Percentiles rank a stretch among this genome's conserved stretches.
phyloP scores from a whole-genome alignment of 2,888 invertebrate species.

The Pseudococcus viburni region DNA sequence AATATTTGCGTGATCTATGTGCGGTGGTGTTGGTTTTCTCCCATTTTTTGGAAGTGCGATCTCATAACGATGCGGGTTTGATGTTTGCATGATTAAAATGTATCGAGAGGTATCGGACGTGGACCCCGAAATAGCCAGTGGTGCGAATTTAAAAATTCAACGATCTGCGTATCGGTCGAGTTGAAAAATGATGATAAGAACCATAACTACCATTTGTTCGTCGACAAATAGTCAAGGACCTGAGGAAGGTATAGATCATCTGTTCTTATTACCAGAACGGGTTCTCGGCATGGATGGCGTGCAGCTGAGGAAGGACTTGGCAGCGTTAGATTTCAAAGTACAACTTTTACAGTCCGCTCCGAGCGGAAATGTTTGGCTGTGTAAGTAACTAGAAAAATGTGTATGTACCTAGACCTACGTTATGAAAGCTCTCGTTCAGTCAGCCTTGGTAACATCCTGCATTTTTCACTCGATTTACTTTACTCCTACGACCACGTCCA shows the following conservation, averaged over 20 bases:
- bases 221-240: slow-evolving; percentile 68
- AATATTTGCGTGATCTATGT: not conserved
- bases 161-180: not conserved
- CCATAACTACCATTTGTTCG: slow-evolving; percentile 60
- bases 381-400: slow-evolving; percentile 71
- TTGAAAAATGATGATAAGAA: slow-evolving; percentile 59
- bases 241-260: slow-evolving; percentile 75
- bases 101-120: slow-evolving; percentile 8
- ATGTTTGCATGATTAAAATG: not conserved
- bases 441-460: slow-evolving; percentile 33
- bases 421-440: not conserved
- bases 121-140: not conserved
- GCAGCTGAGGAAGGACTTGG: slow-evolving; percentile 74
- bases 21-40: not conserved
- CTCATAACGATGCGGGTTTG: not conserved
- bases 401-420: not conserved
- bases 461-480: not conserved
- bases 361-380: slow-evolving; percentile 76
- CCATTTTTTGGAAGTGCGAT: not conserved
- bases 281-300: slow-evolving; percentile 75
- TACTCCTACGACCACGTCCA: not conserved
- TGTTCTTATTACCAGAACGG: slow-evolving; percentile 75
- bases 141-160: not conserved
- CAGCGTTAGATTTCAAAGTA: slow-evolving; percentile 74
- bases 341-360: slow-evolving; percentile 75